Percentiles rank a stretch among this genome's conserved stretches.
These are phyloP conservation scores for Peromyscus aztecus DNA, from an alignment of 2,797 vertebrate genomes.

Conservation along the genomic window DNA sequence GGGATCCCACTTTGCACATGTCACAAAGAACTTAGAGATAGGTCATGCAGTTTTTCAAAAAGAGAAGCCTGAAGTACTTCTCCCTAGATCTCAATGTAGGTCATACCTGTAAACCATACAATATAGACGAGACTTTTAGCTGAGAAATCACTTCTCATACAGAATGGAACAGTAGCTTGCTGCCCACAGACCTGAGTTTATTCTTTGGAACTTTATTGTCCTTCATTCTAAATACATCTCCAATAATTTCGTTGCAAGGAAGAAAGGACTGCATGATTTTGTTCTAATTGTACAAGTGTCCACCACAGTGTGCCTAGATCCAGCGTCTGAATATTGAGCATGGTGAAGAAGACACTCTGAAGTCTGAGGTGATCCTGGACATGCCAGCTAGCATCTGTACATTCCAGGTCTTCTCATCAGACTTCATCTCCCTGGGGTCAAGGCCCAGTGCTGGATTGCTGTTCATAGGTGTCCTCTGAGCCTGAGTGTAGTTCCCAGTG, in stretches of 20 bases:
- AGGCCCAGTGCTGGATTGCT: not conserved
- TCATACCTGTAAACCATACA: not conserved
- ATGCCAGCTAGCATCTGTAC: not conserved
- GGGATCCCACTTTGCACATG: not conserved
- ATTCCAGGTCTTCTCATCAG: not conserved
- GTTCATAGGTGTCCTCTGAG: not conserved
- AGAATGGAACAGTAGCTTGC: not conserved
- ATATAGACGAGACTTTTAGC: not conserved
- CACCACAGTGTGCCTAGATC: not conserved
- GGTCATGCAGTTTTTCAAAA: not conserved
- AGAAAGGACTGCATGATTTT: not conserved
- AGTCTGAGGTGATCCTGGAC: not conserved
- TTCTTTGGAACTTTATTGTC: slow-evolving; percentile 28
- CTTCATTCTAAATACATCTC: slow-evolving; percentile 11
- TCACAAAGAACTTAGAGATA: not conserved
- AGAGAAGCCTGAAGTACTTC: slow-evolving; percentile 3
- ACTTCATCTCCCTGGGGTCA: fast-evolving
- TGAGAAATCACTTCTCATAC: not conserved
- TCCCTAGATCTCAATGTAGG: not conserved
- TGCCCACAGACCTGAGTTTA: not conserved
- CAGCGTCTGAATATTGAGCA: not conserved
- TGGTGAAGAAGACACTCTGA: slow-evolving; percentile 7
- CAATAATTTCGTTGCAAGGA: not conserved
- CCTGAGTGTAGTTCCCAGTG: not conserved
- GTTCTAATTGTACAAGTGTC: slow-evolving; percentile 10